These are phyloP conservation scores for Psococerastis gibbosa DNA, from an alignment of 2,888 invertebrate species.

Conservation along the genomic window DNA sequence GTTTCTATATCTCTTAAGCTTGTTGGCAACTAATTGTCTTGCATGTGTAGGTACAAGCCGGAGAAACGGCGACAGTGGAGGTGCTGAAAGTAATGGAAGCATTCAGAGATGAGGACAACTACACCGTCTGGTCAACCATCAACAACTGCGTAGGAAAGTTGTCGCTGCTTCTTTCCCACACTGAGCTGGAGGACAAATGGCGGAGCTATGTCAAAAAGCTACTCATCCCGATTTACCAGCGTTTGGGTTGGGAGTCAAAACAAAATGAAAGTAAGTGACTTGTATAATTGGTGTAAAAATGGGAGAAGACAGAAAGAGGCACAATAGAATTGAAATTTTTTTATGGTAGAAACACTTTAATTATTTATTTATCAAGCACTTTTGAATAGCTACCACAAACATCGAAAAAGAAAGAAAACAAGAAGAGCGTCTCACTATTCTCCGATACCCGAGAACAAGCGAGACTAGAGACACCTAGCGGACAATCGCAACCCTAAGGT, in stretches of 20 bases:
- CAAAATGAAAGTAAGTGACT: slow-evolving; percentile 45
- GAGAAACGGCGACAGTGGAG: slow-evolving; percentile 60
- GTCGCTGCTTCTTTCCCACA: slow-evolving; percentile 56
- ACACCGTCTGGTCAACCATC: slow-evolving; percentile 83
- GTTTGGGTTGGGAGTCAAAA: slow-evolving; percentile 71
- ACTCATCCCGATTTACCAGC: slow-evolving; percentile 47
- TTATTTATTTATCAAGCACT: no score
- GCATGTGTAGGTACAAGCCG: slow-evolving; percentile 53
- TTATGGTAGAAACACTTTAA: no score
- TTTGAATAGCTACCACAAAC: no score
- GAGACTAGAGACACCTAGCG: no score
- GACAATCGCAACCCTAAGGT: no score
- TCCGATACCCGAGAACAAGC: no score
- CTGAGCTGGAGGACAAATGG: slow-evolving; percentile 51
- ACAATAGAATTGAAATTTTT: no score
- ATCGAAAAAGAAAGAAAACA: no score
- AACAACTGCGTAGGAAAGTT: slow-evolving; percentile 61
- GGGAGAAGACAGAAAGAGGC: no score
- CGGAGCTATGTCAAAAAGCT: slow-evolving; percentile 56
- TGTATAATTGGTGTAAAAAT: not conserved
- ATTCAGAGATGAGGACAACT: slow-evolving; percentile 70
- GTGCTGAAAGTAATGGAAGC: slow-evolving; percentile 70
- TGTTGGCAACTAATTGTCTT: no score
- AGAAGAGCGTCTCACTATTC: no score
- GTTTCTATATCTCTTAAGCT: no score